A percentile compares a stretch with the other conserved stretches of the same genome.
Conservation (phyloP, 1,140 invertebrate species). For the Ectropis grisescens region DNA sequence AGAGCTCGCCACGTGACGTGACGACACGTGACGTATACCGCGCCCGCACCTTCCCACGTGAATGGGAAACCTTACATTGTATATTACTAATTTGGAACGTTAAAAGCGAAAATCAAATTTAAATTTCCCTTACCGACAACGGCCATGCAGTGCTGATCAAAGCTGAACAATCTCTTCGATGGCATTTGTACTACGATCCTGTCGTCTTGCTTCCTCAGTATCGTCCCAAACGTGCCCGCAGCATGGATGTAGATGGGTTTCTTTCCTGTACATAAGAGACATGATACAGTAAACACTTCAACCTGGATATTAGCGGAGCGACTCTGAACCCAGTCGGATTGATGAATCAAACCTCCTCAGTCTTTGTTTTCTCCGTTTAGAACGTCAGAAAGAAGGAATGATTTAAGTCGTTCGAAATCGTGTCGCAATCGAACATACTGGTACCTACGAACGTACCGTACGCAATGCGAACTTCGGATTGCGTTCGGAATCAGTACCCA, state of each 20-base stretch:
- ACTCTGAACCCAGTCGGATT: no score
- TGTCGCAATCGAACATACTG: no score
- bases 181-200: conserved; percentile 85
- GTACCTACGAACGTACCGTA: no score
- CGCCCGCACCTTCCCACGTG: neutral
- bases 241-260: conserved; percentile 82
- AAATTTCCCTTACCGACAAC: conserved; percentile 86
- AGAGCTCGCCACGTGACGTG: neutral
- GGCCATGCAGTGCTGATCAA: conserved; percentile 89
- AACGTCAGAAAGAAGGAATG: no score
- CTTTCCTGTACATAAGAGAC: conserved; percentile 27
- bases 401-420: no score
- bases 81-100: conserved; percentile 1
- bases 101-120: no score
- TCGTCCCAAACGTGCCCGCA: conserved; percentile 84
- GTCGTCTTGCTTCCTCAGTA: conserved; percentile 82
- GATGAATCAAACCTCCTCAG: no score
- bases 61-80: no score
- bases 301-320: no score
- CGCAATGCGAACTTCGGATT: no score
- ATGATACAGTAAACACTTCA: conserved; percentile 1
- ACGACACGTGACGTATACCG: neutral
- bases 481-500: no score
- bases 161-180: conserved; percentile 86
- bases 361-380: no score